A percentile compares a stretch with the other conserved stretches of the same genome.
These are phyloP conservation scores for Brachirus orientalis DNA, from an alignment of 2,113 vertebrate genomes.

Conservation along the genomic window DNA sequence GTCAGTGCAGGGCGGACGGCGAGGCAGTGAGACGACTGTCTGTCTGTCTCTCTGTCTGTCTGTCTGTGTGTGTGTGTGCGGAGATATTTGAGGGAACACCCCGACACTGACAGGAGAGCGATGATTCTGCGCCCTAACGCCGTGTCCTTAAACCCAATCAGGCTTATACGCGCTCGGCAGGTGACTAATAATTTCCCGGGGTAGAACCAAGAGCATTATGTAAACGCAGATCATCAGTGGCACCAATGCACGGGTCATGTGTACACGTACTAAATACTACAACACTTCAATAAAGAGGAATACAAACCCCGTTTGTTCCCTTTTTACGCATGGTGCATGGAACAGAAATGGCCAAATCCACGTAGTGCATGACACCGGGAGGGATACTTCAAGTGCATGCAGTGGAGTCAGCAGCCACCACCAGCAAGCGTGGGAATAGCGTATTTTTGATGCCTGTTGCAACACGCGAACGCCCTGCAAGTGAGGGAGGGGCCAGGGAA, in stretches of 20 bases:
- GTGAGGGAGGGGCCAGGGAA: constrained; percentile 96
- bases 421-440: constrained; percentile 57
- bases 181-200: constrained; percentile 43
- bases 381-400: not conserved
- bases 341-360: too few species aligned
- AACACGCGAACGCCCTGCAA: constrained; percentile 80
- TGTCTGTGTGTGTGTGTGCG: constrained; percentile 5
- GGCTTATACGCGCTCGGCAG: constrained; percentile 17
- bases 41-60: not conserved
- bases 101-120: constrained; percentile 29
- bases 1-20: constrained; percentile 6
- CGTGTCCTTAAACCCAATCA: not conserved
- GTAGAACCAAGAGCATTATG: constrained; percentile 12
- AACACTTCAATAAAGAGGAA: too few species aligned
- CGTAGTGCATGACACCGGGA: too few species aligned
- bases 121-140: constrained; percentile 13
- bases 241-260: not conserved
- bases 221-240: constrained; percentile 6
- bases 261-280: not conserved
- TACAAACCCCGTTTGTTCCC: too few species aligned
- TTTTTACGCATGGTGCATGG: not conserved
- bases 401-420: constrained; percentile 55
- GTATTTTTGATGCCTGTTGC: constrained; percentile 63
- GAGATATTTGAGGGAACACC: constrained; percentile 67
- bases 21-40: constrained; percentile 33